Evolutionary conservation across 2,797 vertebrate genomes (phyloP), one percentile per base, ranked within the genome.

Genomic region (Chrysolophus pictus): DNA sequence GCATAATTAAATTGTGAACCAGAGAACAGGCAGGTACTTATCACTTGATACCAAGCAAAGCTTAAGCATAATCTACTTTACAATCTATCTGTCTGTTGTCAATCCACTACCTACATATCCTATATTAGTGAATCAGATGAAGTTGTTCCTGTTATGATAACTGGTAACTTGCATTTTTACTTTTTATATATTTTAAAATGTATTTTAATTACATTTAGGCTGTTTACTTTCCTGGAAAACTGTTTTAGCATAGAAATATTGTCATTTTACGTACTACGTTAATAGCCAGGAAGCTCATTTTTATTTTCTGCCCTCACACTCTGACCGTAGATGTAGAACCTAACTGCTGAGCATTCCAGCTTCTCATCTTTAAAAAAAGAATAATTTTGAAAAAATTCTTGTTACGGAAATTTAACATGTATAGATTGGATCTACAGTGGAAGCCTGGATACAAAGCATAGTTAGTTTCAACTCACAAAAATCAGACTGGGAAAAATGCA

Each of bases 1-100:
- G 11, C 9, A 37, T 80, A 94, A 92, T 93, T 94, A 83, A 87
- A 89, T 89, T 69, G 41, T 76, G 80, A 90, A 71, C 26, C 68
- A 78, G 42, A 81, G 82, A 90, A 85, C 37, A 89, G 55, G 51
- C 49, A 90, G 46, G 89, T 70, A 67, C n/a, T 94, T 94, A 79
- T 93, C 84, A 68, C 31, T 76, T 64, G 75, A 42, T 76, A 83
- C 46, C 64, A 80, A 77, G 64, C 72, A 86, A 55, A 82, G 74
- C 22, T 84, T 84, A 91, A 78, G 59, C 19, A 84, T 87, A 83
- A 87, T 83, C 64, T 89, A 37, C 84, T 87, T 94, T 62, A 74
- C 1, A 1, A 82, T 55, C 39, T 84, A 58, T 13, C 42, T 90
- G 16, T 65, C 42, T 90, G 41, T 70, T 74, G 39, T 73, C 62